A percentile compares a stretch with the other conserved stretches of the same genome.
These are phyloP conservation scores for Pseudomyrmex gracilis DNA, from an alignment of 1,140 invertebrate genomes.

Conservation along the genomic window DNA sequence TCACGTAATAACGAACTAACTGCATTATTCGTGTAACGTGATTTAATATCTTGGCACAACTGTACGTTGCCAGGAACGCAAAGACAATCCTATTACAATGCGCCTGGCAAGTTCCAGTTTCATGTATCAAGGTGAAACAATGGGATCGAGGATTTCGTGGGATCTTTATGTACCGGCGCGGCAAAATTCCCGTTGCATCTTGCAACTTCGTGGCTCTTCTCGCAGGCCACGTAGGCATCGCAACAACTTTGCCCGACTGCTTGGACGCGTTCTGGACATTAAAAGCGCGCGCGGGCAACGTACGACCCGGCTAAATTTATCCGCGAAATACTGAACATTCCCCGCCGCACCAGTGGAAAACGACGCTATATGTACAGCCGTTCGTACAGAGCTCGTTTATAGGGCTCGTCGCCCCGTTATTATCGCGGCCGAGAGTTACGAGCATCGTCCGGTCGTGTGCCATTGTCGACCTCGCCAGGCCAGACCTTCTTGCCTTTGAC, in stretches of 20 bases:
- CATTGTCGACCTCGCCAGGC: conserved; percentile 22
- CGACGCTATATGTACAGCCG: conserved; percentile 32
- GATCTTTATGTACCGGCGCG: conserved; percentile 45
- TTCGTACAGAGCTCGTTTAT: conserved; percentile 49
- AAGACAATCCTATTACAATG: conserved; percentile 60
- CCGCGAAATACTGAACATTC: conserved; percentile 73
- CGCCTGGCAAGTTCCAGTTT: conserved; percentile 59
- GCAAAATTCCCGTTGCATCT: conserved; percentile 59
- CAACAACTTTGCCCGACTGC: conserved; percentile 60
- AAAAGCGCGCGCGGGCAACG: conserved; percentile 67
- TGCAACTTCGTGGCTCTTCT: conserved; percentile 16
- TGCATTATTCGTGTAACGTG: conserved; percentile 60
- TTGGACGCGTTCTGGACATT: conserved; percentile 65
- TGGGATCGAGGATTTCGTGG: conserved; percentile 56
- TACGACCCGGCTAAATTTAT: conserved; percentile 77
- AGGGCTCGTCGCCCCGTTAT: conserved; percentile 48
- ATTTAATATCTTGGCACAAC: conserved; percentile 62
- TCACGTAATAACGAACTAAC: conserved; percentile 59
- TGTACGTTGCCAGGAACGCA: conserved; percentile 56
- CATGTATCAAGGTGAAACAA: conserved; percentile 59
- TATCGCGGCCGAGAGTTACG: conserved; percentile 47
- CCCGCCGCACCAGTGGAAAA: conserved; percentile 54
- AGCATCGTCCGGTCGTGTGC: conserved; percentile 53
- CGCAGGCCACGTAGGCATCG: not conserved
- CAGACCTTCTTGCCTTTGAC: conserved; percentile 9